Evolutionary conservation across 2,113 vertebrate species (phyloP).

Genomic region (Campylorhamphus procurvoides): DNA sequence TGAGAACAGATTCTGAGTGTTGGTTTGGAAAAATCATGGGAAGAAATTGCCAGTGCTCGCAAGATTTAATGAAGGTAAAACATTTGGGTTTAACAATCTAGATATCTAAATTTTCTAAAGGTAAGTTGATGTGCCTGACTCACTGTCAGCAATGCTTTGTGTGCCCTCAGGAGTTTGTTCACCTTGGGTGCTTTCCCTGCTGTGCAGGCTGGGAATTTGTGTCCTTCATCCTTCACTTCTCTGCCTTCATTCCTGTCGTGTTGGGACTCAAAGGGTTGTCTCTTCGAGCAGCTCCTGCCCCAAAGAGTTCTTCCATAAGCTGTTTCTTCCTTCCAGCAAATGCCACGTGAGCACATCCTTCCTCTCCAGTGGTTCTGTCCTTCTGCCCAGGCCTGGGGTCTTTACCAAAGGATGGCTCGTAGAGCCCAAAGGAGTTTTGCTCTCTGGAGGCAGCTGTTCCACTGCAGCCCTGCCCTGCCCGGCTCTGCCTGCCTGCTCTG

Average conservation of each 20-base stretch:
- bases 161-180: neutral
- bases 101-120: neutral
- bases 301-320: slow-evolving; percentile 59
- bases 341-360: neutral
- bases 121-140: neutral
- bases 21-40: neutral
- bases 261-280: neutral
- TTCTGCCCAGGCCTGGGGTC: neutral
- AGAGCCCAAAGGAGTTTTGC: neutral
- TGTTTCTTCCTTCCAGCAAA: slow-evolving; percentile 8
- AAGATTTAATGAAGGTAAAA: neutral
- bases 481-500: neutral
- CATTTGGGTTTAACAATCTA: neutral
- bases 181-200: neutral
- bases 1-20: neutral
- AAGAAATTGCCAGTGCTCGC: neutral
- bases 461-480: neutral
- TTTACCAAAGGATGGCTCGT: slow-evolving; percentile 40
- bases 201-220: neutral
- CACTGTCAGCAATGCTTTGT: neutral
- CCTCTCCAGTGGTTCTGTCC: neutral
- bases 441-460: neutral
- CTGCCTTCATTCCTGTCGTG: neutral
- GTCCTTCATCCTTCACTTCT: neutral
- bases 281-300: neutral